Base-by-base conservation (phyloP, 2,113 vertebrate species). In the Mastomys coucha region DNA sequence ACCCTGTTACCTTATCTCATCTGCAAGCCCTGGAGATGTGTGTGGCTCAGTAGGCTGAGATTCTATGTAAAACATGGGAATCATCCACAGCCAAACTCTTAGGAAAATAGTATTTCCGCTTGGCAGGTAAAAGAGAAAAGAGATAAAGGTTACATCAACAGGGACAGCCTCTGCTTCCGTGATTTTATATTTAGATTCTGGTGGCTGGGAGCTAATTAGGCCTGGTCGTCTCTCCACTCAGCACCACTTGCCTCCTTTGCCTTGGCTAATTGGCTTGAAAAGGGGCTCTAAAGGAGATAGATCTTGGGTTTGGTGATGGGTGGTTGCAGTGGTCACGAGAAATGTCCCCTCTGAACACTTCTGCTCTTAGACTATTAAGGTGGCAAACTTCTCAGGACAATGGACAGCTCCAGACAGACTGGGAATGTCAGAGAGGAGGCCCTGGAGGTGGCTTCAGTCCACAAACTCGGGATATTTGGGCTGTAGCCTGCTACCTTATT, bases 191-290 rank as follows among this genome's bases (percentile, higher is more conserved):
- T 97, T 97, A 97, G 97, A 97, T 97, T 95, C 95, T 75, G 22
- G 92, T 98, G 97, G 90, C 89, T 98, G 95, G 96, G 96, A 98
- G 98, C 98, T 98, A 98, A 99, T 99, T 98, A 98, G 98, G 96
- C 96, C 93, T 98, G 96, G 91, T 96, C 65, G 78, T 88, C 97
- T 97, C 98, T 97, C 20, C 10, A 26, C 45, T 93, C 24, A 63
- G 8, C 22, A 84, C 96, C 97, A 97, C 96, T 49, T 42, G 51
- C 58, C 73, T 91, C 76, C 60, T 88, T 97, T 67, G 98, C 97
- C 95, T 97, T 95, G 95, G 96, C 96, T 98, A 98, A 99, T 99
- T 98, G 98, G 98, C 96, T 98, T 97, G 96, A 97, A 98, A 97
- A 91, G 19, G 58, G 76, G 88, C 94, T 97, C 70, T 97, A 96